Evolutionary conservation across 2,113 vertebrate genomes (phyloP), one percentile per base, ranked within the genome.

Genomic region (Halichoerus grypus): DNA sequence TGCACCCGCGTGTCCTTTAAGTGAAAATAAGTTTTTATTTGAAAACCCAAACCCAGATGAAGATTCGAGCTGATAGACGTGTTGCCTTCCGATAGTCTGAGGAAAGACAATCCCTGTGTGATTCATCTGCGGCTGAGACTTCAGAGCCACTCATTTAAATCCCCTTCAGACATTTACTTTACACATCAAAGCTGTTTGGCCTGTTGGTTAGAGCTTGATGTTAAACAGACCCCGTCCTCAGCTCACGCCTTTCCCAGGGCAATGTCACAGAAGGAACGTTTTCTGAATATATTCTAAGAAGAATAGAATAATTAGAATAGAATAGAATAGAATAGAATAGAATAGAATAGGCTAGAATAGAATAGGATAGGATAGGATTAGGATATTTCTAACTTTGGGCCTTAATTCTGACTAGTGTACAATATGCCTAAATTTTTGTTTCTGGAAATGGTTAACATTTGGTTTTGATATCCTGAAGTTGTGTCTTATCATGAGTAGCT

Each of bases 1-100:
- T 21, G 16, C 0, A 0, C 10, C 5, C 3, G 10, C 21, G 13
- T 16, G 0, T 13, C 33, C 36, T 84, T 11, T 6, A 2, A 6
- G 33, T 12, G 80, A 69, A 46, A 31, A n/a, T 3, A 1, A 28
- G 19, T 3, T 53, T 82, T 83, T 21, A 33, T 21, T 63, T 65
- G 11, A 57, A 84, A 88, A 49, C 21, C 33, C 84, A 61, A 36
- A n/a, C n/a, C 16, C 71, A 9, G 46, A 31, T 1, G 2, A 21
- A 59, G 53, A 11, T 57, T 14, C 3, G 28, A 77, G 86, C 18
- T 5, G 1, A 10, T 7, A 5, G 61, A 33, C 13, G 2, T 0
- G 3, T 5, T 31, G 69, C 36, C 0, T 9, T 79, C 86, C 24
- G 49, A 15, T 13, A 4, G 1, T 51, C 77, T 1, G 8, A 77